These are phyloP conservation scores for Athripsodes cinereus DNA, from an alignment of 2,888 invertebrate species.

Conservation along the genomic window DNA sequence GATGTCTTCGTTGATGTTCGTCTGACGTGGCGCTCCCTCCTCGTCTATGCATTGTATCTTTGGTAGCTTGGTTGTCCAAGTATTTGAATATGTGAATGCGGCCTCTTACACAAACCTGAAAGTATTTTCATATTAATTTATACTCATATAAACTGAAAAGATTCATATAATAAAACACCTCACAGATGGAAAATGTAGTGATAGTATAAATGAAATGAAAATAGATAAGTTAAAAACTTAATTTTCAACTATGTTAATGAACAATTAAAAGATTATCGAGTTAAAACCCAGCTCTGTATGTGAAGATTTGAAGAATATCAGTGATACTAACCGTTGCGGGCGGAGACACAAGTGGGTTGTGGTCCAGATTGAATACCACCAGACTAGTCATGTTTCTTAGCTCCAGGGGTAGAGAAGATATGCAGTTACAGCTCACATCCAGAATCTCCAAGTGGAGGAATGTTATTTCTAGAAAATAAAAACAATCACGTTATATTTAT, in stretches of 20 bases:
- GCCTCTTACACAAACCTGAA: constrained; percentile 83
- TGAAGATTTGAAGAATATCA: too few species aligned
- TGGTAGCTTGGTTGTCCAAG: constrained; percentile 81
- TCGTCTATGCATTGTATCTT: constrained; percentile 50
- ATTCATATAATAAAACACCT: too few species aligned
- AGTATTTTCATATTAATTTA: constrained; percentile 16
- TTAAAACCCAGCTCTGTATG: too few species aligned
- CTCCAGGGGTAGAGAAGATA: constrained; percentile 82
- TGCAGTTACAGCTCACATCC: constrained; percentile 87
- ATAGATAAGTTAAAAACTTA: too few species aligned
- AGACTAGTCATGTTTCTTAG: constrained; percentile 80
- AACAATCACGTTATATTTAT: too few species aligned
- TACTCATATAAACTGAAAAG: not conserved
- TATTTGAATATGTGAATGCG: constrained; percentile 93
- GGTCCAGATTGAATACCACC: constrained; percentile 74
- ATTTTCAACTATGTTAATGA: too few species aligned
- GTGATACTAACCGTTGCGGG: constrained; percentile 81
- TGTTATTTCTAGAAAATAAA: constrained; percentile 66
- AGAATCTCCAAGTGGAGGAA: constrained; percentile 77
- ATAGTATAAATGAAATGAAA: too few species aligned
- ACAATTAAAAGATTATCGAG: too few species aligned
- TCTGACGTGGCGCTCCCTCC: constrained; percentile 41
- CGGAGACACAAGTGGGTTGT: constrained; percentile 88
- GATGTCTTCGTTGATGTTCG: constrained; percentile 34
- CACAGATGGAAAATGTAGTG: too few species aligned